Evolutionary conservation across 2,888 invertebrate species (phyloP).

Genomic region (Athalia rosae): DNA sequence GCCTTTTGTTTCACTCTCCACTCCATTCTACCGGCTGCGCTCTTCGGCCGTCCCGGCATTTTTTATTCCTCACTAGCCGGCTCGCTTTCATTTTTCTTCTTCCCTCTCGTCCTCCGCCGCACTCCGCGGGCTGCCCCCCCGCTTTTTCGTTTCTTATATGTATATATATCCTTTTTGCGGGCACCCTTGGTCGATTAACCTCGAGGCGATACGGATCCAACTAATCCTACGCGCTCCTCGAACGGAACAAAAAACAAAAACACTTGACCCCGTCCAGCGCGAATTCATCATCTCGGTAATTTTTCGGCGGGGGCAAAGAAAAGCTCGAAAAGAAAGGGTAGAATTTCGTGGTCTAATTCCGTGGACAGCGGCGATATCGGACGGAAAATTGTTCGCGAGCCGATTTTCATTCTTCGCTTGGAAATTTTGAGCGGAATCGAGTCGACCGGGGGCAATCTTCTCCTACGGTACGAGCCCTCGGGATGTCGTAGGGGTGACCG

Average conservation of each 20-base stretch:
- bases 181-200: slow-evolving; percentile 17
- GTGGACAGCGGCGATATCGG: no score
- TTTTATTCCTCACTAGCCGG: background rate
- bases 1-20: slow-evolving; percentile 12
- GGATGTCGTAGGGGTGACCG: slow-evolving; percentile 7
- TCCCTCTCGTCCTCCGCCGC: slow-evolving; percentile 14
- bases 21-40: slow-evolving; percentile 29
- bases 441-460: slow-evolving; percentile 22
- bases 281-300: no score
- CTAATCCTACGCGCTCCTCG: background rate
- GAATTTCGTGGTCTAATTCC: no score
- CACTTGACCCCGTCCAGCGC: background rate
- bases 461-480: background rate
- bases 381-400: no score
- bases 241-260: background rate
- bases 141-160: no score
- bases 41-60: slow-evolving; percentile 9
- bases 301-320: no score
- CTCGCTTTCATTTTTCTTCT: background rate
- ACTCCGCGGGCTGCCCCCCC: no score
- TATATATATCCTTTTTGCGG: no score
- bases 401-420: no score
- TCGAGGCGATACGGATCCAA: background rate
- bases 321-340: no score
- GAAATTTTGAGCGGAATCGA: no score